phyloP scores from a whole-genome alignment of 2,113 vertebrate genomes.

The Bos indicus region DNA sequence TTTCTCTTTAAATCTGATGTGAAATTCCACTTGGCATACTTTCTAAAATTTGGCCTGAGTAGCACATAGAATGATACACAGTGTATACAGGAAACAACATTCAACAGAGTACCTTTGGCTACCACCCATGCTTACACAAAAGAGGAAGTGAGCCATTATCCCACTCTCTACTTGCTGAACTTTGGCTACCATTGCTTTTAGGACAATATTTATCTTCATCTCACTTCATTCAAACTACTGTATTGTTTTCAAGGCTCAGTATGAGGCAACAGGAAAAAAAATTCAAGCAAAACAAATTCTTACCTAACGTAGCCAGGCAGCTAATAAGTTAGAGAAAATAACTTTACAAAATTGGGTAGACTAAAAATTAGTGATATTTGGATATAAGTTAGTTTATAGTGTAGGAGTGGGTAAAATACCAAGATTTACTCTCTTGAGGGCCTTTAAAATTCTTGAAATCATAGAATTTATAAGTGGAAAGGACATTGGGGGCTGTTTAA shows the following conservation, averaged over 20 bases:
- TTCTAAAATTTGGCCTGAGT: conserved; percentile 32
- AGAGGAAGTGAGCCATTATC: conserved; percentile 43
- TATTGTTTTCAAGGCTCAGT: conserved; percentile 55
- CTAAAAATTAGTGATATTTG: background rate
- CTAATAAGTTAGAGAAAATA: background rate
- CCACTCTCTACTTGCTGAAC: conserved; percentile 51
- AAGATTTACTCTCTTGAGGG: background rate
- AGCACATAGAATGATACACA: conserved; percentile 36
- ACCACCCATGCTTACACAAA: conserved; percentile 43
- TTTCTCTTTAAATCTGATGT: conserved; percentile 29
- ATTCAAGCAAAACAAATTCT: conserved; percentile 47
- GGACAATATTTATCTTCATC: conserved; percentile 58
- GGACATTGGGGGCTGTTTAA: background rate
- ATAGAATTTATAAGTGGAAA: background rate
- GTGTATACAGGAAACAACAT: conserved; percentile 57
- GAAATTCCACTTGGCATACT: conserved; percentile 65
- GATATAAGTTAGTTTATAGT: background rate
- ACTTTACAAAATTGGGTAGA: background rate
- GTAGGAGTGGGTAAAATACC: background rate
- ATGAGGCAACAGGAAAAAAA: conserved; percentile 49
- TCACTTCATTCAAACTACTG: conserved; percentile 54
- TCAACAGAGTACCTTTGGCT: conserved; percentile 62
- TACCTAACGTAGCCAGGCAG: conserved; percentile 28
- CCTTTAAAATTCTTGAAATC: background rate
- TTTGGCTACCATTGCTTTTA: conserved; percentile 45